Evolutionary conservation across 2,113 vertebrate species (phyloP), one percentile per base, ranked within the genome.

Genomic region (Lagopus leucura): DNA sequence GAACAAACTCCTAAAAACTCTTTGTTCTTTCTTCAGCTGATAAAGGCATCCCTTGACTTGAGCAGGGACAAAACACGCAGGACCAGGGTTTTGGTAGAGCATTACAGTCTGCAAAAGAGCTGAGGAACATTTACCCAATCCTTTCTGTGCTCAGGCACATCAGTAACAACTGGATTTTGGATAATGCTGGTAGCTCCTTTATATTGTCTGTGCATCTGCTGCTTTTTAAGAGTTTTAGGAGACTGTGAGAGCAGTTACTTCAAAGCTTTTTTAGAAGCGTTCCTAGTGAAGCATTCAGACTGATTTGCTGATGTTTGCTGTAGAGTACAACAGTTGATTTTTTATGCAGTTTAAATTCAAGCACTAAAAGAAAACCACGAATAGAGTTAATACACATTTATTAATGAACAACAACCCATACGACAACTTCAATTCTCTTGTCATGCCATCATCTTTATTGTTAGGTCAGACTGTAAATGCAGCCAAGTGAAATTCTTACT

Each of bases 211-310:
- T 3, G 19, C 78, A 54, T 15, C 32, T 74, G 50, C 61, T 66
- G 32, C 12, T 21, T 66, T 89, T 81, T 6, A 55, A 55, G n/a
- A 25, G 16, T 67, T 79, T 61, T 42, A 78, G 48, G n/a, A 54
- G 54, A 40, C 2, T 3, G 6, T 32, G 13, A 40, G 75, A 82
- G 40, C 21, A 54, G 32, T 40, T 57, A 40, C 22, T 81, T 64
- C 48, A 69, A 72, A 16, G 8, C 1, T 3, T 19, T 61, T 64
- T 40, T 5, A 60, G 28, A 57, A 84, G 20, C 0, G 0, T 57
- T 74, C 40, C 42, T 8, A 12, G 22, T 11, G 13, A 91, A 83
- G 10, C 28, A 75, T 42, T 75, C 25, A 3, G 16, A 34, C 16
- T 61, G 6, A 21, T 65, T 93, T 79, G 32, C 52, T 48, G n/a